A percentile compares a stretch with the other conserved stretches of the same genome.
Conservation (phyloP, 2,113 vertebrate genomes). For the Laticauda laticaudata region DNA sequence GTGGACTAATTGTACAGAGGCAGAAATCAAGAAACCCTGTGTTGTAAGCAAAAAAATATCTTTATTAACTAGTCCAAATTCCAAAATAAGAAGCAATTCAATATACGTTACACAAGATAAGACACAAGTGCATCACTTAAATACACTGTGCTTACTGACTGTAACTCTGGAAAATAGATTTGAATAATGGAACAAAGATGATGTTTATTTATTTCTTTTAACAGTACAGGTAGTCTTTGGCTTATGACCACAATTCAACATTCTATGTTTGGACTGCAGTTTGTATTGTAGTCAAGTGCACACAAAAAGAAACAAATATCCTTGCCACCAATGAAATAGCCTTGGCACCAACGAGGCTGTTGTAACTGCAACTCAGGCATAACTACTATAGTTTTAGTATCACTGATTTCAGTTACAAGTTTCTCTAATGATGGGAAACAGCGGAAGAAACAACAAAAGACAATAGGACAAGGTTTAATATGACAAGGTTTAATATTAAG, state of each 20-base stretch:
- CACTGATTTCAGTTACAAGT: neutral
- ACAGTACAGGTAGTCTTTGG: neutral
- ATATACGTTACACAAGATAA: neutral
- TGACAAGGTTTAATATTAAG: neutral
- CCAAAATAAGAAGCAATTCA: neutral
- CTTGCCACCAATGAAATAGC: slow-evolving; percentile 16
- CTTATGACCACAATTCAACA: neutral
- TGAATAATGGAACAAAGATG: neutral
- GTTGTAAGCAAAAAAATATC: neutral
- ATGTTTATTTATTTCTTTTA: neutral
- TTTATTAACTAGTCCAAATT: neutral
- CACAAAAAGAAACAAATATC: neutral
- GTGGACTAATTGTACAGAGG: neutral
- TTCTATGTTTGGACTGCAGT: neutral
- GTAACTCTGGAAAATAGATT: slow-evolving; percentile 49
- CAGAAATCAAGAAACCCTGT: neutral
- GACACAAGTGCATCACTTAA: neutral
- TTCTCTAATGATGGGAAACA: neutral
- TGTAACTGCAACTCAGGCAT: neutral
- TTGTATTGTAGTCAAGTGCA: too few relatives aligned
- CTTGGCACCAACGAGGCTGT: slow-evolving; percentile 24
- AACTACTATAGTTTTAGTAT: neutral
- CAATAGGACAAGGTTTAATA: neutral
- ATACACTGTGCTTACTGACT: neutral
- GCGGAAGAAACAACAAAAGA: neutral